Evolutionary conservation across 2,113 vertebrate genomes (phyloP).

Genomic region (Zapus hudsonius): DNA sequence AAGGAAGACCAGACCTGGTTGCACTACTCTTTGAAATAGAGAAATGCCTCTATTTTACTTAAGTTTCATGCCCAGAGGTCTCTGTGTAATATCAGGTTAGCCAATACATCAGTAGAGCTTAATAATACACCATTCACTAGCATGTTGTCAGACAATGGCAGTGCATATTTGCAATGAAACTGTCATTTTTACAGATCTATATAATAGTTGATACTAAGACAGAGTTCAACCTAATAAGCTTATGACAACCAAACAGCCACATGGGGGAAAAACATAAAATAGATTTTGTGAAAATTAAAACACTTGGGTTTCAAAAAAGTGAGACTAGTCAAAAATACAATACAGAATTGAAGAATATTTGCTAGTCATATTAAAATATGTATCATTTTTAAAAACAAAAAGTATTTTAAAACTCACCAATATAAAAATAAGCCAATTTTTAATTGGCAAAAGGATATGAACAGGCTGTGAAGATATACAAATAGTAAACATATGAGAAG

Average conservation of each 20-base stretch:
- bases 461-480: background rate
- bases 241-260: background rate
- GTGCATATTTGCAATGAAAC: background rate
- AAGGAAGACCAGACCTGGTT: background rate
- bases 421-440: background rate
- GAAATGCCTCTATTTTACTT: background rate
- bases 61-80: background rate
- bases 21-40: background rate
- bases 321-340: background rate
- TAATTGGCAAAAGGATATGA: constrained; percentile 12
- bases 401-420: background rate
- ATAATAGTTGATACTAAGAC: background rate
- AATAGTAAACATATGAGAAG: background rate
- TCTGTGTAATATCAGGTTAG: constrained; percentile 23
- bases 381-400: background rate
- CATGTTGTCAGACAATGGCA: background rate
- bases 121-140: constrained; percentile 5
- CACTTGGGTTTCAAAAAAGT: background rate
- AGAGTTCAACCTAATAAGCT: background rate
- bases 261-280: background rate
- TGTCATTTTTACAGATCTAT: background rate
- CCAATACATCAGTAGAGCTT: background rate
- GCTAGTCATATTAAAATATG: background rate
- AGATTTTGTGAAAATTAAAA: too few species aligned
- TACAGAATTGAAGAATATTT: background rate